These are phyloP conservation scores for Orientallactaga sibirica DNA, from an alignment of 2,797 vertebrate species.

Conservation along the genomic window DNA sequence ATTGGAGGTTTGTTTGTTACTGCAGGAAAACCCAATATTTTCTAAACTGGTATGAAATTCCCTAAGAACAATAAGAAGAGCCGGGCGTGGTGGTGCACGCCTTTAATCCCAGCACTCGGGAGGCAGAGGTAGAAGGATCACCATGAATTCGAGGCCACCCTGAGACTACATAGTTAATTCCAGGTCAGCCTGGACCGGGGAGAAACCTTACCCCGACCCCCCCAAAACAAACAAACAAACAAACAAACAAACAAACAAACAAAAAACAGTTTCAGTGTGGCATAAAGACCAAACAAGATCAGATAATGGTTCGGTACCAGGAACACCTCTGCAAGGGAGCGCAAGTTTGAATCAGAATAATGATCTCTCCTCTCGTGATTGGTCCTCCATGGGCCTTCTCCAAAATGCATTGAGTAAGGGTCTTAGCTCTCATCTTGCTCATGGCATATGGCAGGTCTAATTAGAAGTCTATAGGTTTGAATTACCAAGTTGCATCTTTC, in stretches of 20 bases:
- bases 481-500: slow-evolving; percentile 50
- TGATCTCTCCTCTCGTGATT: slow-evolving; percentile 35
- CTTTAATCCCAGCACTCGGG: too few species aligned
- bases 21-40: not conserved
- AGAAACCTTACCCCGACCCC: too few species aligned
- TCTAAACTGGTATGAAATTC: not conserved
- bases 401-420: slow-evolving; percentile 27
- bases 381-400: not conserved
- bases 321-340: not conserved
- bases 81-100: too few species aligned
- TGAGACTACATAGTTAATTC: too few species aligned
- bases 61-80: not conserved
- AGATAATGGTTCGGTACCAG: not conserved
- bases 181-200: too few species aligned
- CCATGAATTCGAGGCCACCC: too few species aligned
- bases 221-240: too few species aligned
- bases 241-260: too few species aligned
- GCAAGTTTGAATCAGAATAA: slow-evolving; percentile 39
- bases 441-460: slow-evolving; percentile 32
- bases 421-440: slow-evolving; percentile 17
- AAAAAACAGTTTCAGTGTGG: not conserved
- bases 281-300: slow-evolving; percentile 33
- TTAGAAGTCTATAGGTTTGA: slow-evolving; percentile 40
- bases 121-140: too few species aligned
- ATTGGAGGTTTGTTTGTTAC: not conserved